A percentile compares a stretch with the other conserved stretches of the same genome.
Conservation (phyloP, 2,888 invertebrate genomes). For the Diaperis boleti region DNA sequence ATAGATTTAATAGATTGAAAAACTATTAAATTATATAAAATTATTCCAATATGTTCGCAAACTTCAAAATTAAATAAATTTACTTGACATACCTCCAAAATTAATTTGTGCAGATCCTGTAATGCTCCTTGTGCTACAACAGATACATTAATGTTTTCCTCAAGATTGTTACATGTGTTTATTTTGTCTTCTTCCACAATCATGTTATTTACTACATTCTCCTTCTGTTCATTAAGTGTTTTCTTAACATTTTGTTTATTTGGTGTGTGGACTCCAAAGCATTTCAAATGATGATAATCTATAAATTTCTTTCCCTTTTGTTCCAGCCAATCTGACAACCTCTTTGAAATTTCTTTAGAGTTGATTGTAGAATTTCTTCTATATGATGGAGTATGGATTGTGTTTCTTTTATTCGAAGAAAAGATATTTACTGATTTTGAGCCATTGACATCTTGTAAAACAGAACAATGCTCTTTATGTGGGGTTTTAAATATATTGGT, state of each 20-base stretch:
- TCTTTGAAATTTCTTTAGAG: conserved; percentile 45
- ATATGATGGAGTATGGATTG: neutral
- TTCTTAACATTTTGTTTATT: neutral
- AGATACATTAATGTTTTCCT: conserved; percentile 46
- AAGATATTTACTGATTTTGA: neutral
- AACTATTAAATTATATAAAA: too few species aligned
- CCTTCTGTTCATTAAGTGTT: neutral
- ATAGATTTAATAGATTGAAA: too few species aligned
- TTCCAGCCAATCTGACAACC: conserved; percentile 69
- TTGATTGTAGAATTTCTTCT: neutral
- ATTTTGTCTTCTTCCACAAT: conserved; percentile 16
- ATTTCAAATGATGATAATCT: conserved; percentile 69
- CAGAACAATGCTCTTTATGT: neutral
- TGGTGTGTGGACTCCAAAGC: conserved; percentile 61
- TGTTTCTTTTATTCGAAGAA: neutral
- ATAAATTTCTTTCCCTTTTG: conserved; percentile 68
- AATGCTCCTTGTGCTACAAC: conserved; percentile 67
- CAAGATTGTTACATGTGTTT: neutral
- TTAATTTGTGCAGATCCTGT: conserved; percentile 68
- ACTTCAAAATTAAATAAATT: neutral
- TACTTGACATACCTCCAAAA: conserved; percentile 67
- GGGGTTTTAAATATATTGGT: neutral
- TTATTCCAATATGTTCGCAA: too few species aligned
- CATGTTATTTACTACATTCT: conserved; percentile 39
- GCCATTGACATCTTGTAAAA: neutral